phyloP scores from a whole-genome alignment of 2,113 vertebrate species.

The Orcinus orca region DNA sequence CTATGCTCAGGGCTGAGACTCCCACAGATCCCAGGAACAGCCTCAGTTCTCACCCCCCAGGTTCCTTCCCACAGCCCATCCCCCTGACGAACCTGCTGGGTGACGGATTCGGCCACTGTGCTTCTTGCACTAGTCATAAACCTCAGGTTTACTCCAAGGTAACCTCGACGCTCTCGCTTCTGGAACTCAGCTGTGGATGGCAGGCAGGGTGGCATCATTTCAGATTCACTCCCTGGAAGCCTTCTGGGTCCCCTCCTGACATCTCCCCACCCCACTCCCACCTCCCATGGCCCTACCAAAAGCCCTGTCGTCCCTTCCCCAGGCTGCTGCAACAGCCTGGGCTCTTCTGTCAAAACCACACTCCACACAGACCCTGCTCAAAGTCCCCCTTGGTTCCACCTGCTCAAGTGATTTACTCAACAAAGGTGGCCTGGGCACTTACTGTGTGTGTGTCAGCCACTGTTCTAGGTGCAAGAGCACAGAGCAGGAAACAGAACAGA shows the following conservation, averaged over 20 bases:
- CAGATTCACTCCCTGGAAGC: neutral
- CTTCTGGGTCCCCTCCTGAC: neutral
- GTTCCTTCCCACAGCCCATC: neutral
- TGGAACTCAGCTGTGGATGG: constrained; percentile 80
- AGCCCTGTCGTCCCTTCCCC: neutral
- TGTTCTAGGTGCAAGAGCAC: neutral
- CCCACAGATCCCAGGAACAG: neutral
- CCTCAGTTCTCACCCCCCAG: neutral
- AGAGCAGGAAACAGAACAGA: neutral
- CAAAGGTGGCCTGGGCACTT: neutral
- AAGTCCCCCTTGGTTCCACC: neutral
- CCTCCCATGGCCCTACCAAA: neutral
- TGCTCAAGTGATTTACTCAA: neutral
- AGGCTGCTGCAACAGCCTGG: neutral
- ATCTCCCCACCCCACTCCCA: neutral
- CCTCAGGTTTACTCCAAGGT: constrained; percentile 78
- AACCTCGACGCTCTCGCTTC: constrained; percentile 74
- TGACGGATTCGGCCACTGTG: neutral
- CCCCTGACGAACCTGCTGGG: constrained; percentile 38
- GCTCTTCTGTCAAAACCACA: neutral
- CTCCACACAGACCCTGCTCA: neutral
- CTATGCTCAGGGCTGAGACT: neutral
- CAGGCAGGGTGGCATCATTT: neutral
- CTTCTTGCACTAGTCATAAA: constrained; percentile 76
- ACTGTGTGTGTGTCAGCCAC: neutral